A percentile compares a stretch with the other conserved stretches of the same genome.
Conservation (phyloP, 2,797 vertebrate genomes). For the Falco biarmicus region DNA sequence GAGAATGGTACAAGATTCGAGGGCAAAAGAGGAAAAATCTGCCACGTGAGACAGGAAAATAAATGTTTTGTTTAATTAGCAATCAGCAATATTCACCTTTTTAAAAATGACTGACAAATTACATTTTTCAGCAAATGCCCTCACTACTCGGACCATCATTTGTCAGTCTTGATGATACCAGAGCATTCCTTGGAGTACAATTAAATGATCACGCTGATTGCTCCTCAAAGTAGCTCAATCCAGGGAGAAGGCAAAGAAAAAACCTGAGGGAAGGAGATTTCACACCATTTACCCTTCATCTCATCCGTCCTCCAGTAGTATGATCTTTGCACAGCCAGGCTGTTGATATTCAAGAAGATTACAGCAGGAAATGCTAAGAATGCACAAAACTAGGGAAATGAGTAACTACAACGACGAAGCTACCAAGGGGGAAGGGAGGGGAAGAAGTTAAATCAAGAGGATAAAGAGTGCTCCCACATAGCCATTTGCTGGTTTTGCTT, state of each 20-base stretch:
- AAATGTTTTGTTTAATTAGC: slow-evolving; percentile 3
- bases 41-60: neutral
- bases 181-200: slow-evolving; percentile 57
- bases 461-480: slow-evolving; percentile 69
- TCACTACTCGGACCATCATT: slow-evolving; percentile 38
- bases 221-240: slow-evolving; percentile 41
- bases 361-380: slow-evolving; percentile 55
- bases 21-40: neutral
- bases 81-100: slow-evolving; percentile 36
- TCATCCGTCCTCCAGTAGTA: neutral
- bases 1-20: neutral
- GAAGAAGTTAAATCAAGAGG: slow-evolving; percentile 64
- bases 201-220: slow-evolving; percentile 55
- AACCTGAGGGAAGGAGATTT: neutral
- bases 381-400: slow-evolving; percentile 26
- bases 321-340: neutral
- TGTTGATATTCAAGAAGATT: slow-evolving; percentile 46
- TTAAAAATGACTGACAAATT: slow-evolving; percentile 43
- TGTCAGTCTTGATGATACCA: slow-evolving; percentile 44
- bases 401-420: slow-evolving; percentile 17
- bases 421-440: slow-evolving; percentile 5
- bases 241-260: slow-evolving; percentile 24
- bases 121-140: slow-evolving; percentile 44
- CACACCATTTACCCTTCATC: neutral
- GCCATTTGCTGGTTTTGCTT: slow-evolving; percentile 69